Conservation (phyloP, 2,113 vertebrate genomes). For the Onychostruthus taczanowskii region DNA sequence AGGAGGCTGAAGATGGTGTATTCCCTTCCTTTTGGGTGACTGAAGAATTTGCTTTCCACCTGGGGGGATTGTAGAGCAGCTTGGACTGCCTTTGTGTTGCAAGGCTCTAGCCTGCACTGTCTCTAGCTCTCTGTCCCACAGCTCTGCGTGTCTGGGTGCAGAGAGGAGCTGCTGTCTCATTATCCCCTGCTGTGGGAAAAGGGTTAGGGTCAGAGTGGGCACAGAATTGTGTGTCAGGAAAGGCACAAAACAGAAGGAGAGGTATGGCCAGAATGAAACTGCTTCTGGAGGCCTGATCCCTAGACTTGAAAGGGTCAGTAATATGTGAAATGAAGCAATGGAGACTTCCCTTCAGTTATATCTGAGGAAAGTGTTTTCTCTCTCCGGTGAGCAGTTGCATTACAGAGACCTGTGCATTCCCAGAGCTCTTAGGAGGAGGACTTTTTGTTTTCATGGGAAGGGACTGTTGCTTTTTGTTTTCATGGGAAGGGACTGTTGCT, state of each 20-base stretch:
- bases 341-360: background rate
- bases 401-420: background rate
- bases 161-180: background rate
- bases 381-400: background rate
- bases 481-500: no score
- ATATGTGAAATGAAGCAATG: background rate
- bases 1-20: background rate
- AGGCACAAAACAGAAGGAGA: background rate
- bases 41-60: background rate
- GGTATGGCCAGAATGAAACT: background rate
- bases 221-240: background rate
- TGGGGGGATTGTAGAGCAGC: background rate
- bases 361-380: background rate
- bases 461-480: no score
- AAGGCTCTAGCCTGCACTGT: background rate
- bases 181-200: background rate
- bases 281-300: background rate
- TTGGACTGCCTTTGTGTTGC: background rate
- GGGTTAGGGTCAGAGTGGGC: background rate
- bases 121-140: background rate
- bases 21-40: background rate
- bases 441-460: no score
- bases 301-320: background rate
- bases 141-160: background rate
- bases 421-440: no score